Evolutionary conservation across 2,888 invertebrate genomes (phyloP), one percentile per base, ranked within the genome.

Genomic region (Imbricaverruca yamaguchii): DNA sequence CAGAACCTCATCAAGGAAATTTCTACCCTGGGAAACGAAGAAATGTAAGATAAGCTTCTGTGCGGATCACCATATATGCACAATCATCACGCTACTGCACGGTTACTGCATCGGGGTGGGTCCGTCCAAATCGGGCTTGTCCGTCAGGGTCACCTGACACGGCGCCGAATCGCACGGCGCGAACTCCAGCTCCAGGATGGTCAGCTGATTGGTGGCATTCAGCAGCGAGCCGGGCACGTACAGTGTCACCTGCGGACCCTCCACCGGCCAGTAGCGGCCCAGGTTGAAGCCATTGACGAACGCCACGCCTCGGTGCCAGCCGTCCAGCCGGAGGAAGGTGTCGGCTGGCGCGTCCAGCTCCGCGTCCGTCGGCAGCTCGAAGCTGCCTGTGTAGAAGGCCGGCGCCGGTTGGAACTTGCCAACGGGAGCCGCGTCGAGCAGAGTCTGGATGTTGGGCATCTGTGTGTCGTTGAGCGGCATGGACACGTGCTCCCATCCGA

Each of bases 241-340:
- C 0, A 95, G 88, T 0, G 93, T 93, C 82, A 92, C 89, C 87
- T 94, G 94, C 0, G 96, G 96, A 0, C 96, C 96, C 0, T 89
- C 86, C 25, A 85, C 82, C 0, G 92, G 92, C 92, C 94, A 94
- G 87, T 96, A 95, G 77, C 96, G 90, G 0, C 96, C 96, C 53
- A 97, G 89, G 86, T 95, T 94, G 85, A 93, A 91, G 0, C 93
- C 94, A 86, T 97, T 97, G 0, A 96, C 88, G 87, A 93, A 93
- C 0, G 93, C 91, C 82, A 93, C 90, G 4, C 96, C 96, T 88
- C 95, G 96, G 81, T 91, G 91, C 96, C 96, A 97, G n/a, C 91
- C 91, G 80, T 90, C 89, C 84, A 93, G 91, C 85, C 93, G 91
- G 11, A 96, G 86, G 86, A 91, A 96, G 0, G 94, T 95, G 78